Evolutionary conservation across 64 coral and sea anemone genomes (phyloP).

Genomic region (Acropora tenuis): DNA sequence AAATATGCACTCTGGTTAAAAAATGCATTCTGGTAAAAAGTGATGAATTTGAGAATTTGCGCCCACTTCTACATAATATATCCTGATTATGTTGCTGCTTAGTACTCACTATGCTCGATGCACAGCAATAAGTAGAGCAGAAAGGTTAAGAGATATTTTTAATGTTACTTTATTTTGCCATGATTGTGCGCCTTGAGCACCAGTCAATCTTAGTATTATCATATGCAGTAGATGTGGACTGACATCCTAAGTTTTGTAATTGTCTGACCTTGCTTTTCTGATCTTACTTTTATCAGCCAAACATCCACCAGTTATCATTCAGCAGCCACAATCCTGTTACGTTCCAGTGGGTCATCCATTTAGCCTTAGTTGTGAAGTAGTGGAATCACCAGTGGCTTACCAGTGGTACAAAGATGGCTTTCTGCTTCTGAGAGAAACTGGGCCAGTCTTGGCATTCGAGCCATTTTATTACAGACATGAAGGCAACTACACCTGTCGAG

Average conservation of each 20-base stretch:
- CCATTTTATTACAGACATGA: conserved; percentile 83
- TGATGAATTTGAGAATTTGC: no score
- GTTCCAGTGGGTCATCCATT: conserved; percentile 56
- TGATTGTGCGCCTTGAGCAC: no score
- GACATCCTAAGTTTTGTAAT: background rate
- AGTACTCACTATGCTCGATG: no score
- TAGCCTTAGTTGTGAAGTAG: conserved; percentile 27
- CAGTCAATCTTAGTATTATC: no score
- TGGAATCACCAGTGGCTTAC: conserved; percentile 53
- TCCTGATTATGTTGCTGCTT: no score
- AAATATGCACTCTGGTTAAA: no score
- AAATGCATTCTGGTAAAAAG: no score
- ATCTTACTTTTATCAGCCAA: conserved; percentile 32
- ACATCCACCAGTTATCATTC: conserved; percentile 56
- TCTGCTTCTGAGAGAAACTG: conserved; percentile 21
- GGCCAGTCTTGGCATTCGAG: conserved; percentile 46
- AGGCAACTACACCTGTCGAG: conserved; percentile 82
- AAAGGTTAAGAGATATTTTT: no score
- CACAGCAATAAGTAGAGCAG: no score
- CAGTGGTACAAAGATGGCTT: conserved; percentile 93
- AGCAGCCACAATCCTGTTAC: conserved; percentile 64
- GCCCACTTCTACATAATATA: no score
- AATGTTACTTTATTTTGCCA: no score
- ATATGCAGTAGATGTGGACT: no score
- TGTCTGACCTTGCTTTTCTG: background rate